phyloP scores from a whole-genome alignment of 2,797 vertebrate species.

The Sebastes ruberrimus region DNA sequence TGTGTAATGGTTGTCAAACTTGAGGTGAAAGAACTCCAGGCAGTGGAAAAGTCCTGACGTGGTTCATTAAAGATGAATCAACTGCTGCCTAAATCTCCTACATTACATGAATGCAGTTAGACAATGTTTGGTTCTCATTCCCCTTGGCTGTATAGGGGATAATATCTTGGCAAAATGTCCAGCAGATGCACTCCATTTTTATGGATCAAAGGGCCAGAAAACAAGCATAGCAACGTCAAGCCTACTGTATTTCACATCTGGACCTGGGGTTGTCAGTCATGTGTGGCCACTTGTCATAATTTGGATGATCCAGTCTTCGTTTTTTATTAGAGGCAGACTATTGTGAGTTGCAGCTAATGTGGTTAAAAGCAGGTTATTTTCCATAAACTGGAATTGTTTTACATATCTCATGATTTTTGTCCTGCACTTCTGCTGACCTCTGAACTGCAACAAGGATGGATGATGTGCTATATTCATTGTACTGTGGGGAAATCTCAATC shows the following conservation, averaged over 20 bases:
- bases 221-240: slow-evolving; percentile 13
- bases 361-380: slow-evolving; percentile 29
- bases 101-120: slow-evolving; percentile 27
- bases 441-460: slow-evolving; percentile 20
- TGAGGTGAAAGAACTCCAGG: slow-evolving; percentile 30
- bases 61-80: slow-evolving; percentile 47
- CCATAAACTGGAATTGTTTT: slow-evolving; percentile 27
- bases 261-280: slow-evolving; percentile 33
- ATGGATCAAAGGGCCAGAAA: slow-evolving; percentile 61
- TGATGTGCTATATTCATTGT: slow-evolving; percentile 37
- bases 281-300: slow-evolving; percentile 28
- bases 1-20: slow-evolving; percentile 21
- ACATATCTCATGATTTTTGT: slow-evolving; percentile 32
- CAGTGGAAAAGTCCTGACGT: slow-evolving; percentile 31
- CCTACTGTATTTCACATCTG: slow-evolving; percentile 61
- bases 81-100: slow-evolving; percentile 13
- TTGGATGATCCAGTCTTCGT: slow-evolving; percentile 17
- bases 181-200: slow-evolving; percentile 61
- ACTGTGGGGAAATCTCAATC: slow-evolving; percentile 39
- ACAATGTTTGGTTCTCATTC: slow-evolving; percentile 45
- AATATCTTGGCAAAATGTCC: slow-evolving; percentile 29
- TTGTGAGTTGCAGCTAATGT: slow-evolving; percentile 21
- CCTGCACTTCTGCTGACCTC: slow-evolving; percentile 26
- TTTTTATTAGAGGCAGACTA: slow-evolving; percentile 28
- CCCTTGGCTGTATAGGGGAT: neutral